These are phyloP conservation scores for Loris lydekkerianus DNA, from an alignment of 2,797 vertebrate species.

Conservation along the genomic window DNA sequence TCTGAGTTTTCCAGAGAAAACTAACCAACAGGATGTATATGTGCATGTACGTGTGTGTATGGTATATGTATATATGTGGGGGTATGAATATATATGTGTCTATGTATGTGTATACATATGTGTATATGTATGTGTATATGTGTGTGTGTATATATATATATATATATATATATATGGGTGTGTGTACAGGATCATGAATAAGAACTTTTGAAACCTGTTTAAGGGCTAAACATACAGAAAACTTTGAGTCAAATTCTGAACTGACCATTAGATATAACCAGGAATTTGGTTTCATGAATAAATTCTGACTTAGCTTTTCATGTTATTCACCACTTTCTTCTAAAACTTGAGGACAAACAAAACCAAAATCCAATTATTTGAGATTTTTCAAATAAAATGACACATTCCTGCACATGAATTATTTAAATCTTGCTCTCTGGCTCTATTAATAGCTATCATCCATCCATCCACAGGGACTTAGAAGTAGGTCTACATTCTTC, in stretches of 20 bases:
- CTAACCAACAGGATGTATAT: background rate
- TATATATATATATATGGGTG: background rate
- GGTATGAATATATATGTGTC: background rate
- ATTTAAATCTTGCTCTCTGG: background rate
- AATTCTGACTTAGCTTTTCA: background rate
- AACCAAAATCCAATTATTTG: conserved; percentile 4
- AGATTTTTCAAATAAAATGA: conserved; percentile 32
- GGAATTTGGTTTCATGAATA: conserved; percentile 5
- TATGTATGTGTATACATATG: background rate
- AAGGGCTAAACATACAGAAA: background rate
- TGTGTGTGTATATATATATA: background rate
- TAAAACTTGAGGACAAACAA: conserved; percentile 29
- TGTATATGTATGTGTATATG: background rate
- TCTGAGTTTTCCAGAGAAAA: background rate
- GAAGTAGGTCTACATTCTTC: background rate
- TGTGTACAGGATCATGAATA: background rate
- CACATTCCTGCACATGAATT: background rate
- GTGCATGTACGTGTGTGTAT: background rate
- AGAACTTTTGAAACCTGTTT: background rate
- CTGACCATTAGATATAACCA: background rate
- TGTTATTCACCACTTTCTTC: background rate
- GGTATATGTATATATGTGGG: background rate
- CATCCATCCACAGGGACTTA: background rate
- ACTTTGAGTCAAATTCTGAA: background rate
- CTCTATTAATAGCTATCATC: background rate